A percentile compares a stretch with the other conserved stretches of the same genome.
phyloP scores from a whole-genome alignment of 2,888 invertebrate species.

The Byasa hedistus region DNA sequence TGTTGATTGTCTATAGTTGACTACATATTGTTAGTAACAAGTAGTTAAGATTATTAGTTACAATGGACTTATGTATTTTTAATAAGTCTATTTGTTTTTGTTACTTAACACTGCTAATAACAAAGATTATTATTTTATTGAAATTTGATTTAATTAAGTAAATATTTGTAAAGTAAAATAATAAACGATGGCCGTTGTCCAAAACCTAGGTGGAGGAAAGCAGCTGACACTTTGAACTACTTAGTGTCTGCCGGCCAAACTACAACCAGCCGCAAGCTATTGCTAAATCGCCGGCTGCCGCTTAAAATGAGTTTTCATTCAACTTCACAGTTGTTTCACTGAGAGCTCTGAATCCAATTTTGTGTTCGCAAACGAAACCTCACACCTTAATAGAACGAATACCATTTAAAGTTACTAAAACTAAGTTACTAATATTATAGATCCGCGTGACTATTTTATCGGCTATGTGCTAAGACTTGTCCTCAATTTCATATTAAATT shows the following conservation, averaged over 20 bases:
- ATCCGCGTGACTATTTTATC: background rate
- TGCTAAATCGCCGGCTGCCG: conserved; percentile 31
- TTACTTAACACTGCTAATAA: too few relatives aligned
- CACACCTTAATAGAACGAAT: conserved; percentile 4
- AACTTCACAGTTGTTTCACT: conserved; percentile 23
- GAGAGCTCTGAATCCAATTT: conserved; percentile 14
- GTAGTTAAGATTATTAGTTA: too few relatives aligned
- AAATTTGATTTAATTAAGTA: too few relatives aligned
- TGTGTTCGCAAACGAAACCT: conserved; percentile 8
- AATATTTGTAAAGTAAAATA: too few relatives aligned
- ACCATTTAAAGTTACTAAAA: too few relatives aligned
- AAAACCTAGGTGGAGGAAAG: background rate
- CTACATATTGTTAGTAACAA: too few relatives aligned
- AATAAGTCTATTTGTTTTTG: too few relatives aligned
- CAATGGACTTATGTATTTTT: too few relatives aligned
- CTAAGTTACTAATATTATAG: background rate
- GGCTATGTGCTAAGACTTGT: background rate
- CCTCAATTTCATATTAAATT: too few relatives aligned
- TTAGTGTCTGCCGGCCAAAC: conserved; percentile 44
- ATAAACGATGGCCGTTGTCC: background rate
- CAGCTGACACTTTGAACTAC: conserved; percentile 54
- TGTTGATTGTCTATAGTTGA: too few relatives aligned
- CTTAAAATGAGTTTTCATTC: conserved; percentile 52
- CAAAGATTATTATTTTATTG: too few relatives aligned
- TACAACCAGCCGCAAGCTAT: conserved; percentile 41